These are phyloP conservation scores for Arge pagana DNA, from an alignment of 2,888 invertebrate genomes.

Conservation along the genomic window DNA sequence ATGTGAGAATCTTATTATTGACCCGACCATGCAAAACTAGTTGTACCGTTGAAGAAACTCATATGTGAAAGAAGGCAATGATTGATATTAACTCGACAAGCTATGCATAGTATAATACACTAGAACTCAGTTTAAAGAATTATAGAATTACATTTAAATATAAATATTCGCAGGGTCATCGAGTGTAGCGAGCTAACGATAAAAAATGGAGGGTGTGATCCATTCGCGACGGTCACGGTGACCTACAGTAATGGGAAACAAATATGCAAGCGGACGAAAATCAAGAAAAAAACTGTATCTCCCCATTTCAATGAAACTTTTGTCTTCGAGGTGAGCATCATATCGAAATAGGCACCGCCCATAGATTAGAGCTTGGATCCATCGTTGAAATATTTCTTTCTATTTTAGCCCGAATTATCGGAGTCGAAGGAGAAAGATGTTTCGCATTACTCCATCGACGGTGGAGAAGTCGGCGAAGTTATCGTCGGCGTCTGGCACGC, in stretches of 20 bases:
- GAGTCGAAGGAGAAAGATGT: constrained; percentile 53
- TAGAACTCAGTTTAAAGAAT: too few relatives aligned
- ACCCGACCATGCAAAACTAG: too few relatives aligned
- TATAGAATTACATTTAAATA: too few relatives aligned
- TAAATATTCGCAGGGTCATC: constrained; percentile 66
- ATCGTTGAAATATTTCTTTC: constrained; percentile 19
- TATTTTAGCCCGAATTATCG: constrained; percentile 45
- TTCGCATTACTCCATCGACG: constrained; percentile 57
- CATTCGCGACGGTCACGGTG: constrained; percentile 82
- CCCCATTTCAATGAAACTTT: constrained; percentile 89
- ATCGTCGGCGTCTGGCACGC: constrained; percentile 88
- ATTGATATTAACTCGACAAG: too few relatives aligned
- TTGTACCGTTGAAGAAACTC: too few relatives aligned
- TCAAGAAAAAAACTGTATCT: constrained; percentile 87
- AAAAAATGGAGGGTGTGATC: constrained; percentile 90
- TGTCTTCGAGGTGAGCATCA: constrained; percentile 67
- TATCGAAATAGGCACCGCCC: not conserved
- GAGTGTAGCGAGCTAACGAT: constrained; percentile 88
- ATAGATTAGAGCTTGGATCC: not conserved
- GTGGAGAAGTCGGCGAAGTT: constrained; percentile 78
- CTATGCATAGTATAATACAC: too few relatives aligned
- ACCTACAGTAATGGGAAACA: constrained; percentile 80
- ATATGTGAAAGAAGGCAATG: too few relatives aligned
- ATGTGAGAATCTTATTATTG: not conserved
- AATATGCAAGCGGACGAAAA: constrained; percentile 80